Evolutionary conservation across 2,888 invertebrate genomes (phyloP), one percentile per base, ranked within the genome.

Genomic region (Ephialtes manifestator): DNA sequence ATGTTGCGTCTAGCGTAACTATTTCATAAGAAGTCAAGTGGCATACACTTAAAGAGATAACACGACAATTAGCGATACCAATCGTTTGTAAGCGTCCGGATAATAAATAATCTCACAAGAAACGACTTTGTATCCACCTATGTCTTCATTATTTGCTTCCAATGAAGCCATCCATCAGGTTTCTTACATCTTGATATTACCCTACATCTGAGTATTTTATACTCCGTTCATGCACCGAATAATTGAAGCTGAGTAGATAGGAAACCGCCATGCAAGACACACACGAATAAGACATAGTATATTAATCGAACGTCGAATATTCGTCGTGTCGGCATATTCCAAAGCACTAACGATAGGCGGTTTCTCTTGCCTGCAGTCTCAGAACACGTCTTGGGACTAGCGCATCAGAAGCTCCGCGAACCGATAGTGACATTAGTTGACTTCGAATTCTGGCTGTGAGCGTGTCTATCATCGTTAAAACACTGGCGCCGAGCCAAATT

Each of bases 391-490:
- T 43, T 28, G 43, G 24, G 67, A 48, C 65, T 72, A 65, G 31
- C 51, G 35, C 20, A 35, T 81, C 51, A 70, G 70, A 53, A 79
- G 70, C 76, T 79, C 79, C 15, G 46, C 55, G 28, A 83, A 60
- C 81, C 88, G 87, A 88, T 86, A 87, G 83, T 87, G 91, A 89
- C 90, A 77, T 89, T 83, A 84, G 84, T 86, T 85, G 86, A 89
- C 84, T 86, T 86, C 80, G 87, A 76, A 76, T 76, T 65, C 65
- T 51, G 35, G 31, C 53, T 58, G 63, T 63, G 89, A 74, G 81
- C 80, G 71, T 86, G 90, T 87, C 90, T 83, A 83, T 91, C 91
- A 90, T 91, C 90, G 84, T 90, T 90, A 89, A 83, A 74, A 80
- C 78, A 75, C 85, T 90, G 90, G 90, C 89, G 84, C 70, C 70